These are phyloP conservation scores for Linepithema humile DNA, from an alignment of 1,140 invertebrate species.

Conservation along the genomic window DNA sequence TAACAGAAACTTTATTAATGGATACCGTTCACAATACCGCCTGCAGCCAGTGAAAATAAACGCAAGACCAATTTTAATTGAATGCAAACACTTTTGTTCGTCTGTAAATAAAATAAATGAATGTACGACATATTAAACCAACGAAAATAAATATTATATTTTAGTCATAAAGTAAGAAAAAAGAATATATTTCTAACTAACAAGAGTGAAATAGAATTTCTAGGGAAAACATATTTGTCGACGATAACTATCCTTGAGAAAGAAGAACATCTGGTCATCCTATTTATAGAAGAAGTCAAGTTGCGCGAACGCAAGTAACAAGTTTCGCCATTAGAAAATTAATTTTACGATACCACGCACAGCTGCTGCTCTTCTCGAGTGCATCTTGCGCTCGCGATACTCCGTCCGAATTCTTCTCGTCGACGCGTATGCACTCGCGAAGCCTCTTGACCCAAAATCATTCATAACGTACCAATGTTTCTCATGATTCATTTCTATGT, in stretches of 20 bases:
- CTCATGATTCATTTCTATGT: background rate
- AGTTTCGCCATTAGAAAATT: background rate
- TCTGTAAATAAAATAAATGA: background rate
- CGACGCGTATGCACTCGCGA: background rate
- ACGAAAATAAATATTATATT: background rate
- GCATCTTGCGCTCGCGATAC: background rate
- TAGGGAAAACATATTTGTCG: background rate
- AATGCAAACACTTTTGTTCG: background rate
- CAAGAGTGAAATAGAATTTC: background rate
- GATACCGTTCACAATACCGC: background rate
- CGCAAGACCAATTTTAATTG: background rate
- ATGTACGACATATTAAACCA: background rate
- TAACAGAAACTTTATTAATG: conserved; percentile 29
- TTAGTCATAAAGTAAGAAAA: background rate
- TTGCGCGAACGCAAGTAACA: background rate
- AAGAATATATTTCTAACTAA: background rate
- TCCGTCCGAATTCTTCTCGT: background rate
- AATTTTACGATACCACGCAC: background rate
- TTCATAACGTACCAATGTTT: background rate
- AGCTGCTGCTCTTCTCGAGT: background rate
- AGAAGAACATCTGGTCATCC: background rate
- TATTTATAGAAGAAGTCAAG: background rate
- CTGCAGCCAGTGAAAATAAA: background rate
- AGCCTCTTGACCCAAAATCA: background rate
- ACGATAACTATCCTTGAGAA: background rate